Conservation (phyloP, 2,888 invertebrate species). For the Tiliacea citrago region DNA sequence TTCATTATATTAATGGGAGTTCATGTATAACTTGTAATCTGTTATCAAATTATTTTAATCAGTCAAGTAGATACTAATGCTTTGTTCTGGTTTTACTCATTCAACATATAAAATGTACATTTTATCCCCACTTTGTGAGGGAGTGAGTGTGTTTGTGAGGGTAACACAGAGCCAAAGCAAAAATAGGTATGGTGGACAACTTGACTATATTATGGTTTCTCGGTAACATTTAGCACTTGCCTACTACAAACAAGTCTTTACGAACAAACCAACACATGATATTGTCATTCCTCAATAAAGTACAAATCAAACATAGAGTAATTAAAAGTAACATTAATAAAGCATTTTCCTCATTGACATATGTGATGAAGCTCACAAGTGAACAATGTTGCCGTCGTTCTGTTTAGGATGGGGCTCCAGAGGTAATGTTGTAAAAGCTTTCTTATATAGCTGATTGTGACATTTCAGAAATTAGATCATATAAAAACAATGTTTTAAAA, state of each 20-base stretch:
- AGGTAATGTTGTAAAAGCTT: constrained; percentile 59
- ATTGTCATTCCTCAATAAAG: too few relatives aligned
- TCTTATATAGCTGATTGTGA: too few relatives aligned
- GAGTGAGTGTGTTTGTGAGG: too few relatives aligned
- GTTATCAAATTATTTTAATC: constrained; percentile 52
- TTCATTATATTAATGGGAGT: constrained; percentile 24
- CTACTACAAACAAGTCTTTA: not conserved
- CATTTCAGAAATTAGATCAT: too few relatives aligned
- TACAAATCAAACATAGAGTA: not conserved
- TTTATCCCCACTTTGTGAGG: too few relatives aligned
- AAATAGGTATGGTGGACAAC: too few relatives aligned
- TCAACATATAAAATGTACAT: too few relatives aligned
- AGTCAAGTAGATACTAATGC: constrained; percentile 18
- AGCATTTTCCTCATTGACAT: constrained; percentile 23
- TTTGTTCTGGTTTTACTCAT: constrained; percentile 25
- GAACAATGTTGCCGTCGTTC: constrained; percentile 74
- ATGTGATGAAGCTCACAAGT: not conserved
- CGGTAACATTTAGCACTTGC: not conserved
- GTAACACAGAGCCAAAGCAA: too few relatives aligned
- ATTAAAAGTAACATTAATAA: constrained; percentile 24
- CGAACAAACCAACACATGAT: constrained; percentile 20
- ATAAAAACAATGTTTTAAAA: too few relatives aligned
- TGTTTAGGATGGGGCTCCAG: constrained; percentile 73
- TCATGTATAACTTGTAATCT: constrained; percentile 18
- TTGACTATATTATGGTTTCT: not conserved